A percentile compares a stretch with the other conserved stretches of the same genome.
These are phyloP conservation scores for Leucopsar rothschildi DNA, from an alignment of 2,113 vertebrate species.

Conservation along the genomic window DNA sequence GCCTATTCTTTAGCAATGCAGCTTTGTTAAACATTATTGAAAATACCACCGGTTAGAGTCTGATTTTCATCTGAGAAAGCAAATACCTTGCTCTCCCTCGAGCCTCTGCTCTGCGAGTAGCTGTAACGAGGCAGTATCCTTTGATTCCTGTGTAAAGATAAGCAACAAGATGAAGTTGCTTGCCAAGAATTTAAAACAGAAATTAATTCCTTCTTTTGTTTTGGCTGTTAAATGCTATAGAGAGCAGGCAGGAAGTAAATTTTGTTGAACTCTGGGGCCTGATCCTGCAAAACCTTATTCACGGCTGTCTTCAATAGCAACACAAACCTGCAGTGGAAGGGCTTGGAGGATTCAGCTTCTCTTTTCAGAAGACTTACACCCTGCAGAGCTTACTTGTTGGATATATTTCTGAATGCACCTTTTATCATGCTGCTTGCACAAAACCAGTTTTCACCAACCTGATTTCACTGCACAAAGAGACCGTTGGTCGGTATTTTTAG, in stretches of 20 bases:
- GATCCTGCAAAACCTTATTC: conserved; percentile 48
- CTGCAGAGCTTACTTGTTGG: conserved; percentile 53
- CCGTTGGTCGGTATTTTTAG: conserved; percentile 18
- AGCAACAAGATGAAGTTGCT: conserved; percentile 47
- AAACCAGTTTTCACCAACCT: conserved; percentile 49
- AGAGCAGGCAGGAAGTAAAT: conserved; percentile 42
- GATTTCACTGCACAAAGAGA: conserved; percentile 30
- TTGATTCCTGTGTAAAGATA: conserved; percentile 44
- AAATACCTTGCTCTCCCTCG: conserved; percentile 44
- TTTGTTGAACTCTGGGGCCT: conserved; percentile 40
- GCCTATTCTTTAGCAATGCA: conserved; percentile 50
- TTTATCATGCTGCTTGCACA: conserved; percentile 52
- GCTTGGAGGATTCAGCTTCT: conserved; percentile 43
- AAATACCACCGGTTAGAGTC: conserved; percentile 22
- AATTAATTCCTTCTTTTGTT: conserved; percentile 55
- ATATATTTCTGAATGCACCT: conserved; percentile 54
- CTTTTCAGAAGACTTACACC: conserved; percentile 58
- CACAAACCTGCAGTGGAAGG: neutral
- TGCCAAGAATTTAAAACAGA: conserved; percentile 45
- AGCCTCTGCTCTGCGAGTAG: neutral
- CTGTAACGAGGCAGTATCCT: conserved; percentile 28
- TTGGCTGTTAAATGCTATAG: neutral
- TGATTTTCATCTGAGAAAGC: conserved; percentile 59
- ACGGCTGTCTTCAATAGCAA: conserved; percentile 19
- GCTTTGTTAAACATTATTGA: conserved; percentile 53